These are phyloP conservation scores for Tanytarsus gracilentus DNA, from an alignment of 2,888 invertebrate genomes.

Conservation along the genomic window DNA sequence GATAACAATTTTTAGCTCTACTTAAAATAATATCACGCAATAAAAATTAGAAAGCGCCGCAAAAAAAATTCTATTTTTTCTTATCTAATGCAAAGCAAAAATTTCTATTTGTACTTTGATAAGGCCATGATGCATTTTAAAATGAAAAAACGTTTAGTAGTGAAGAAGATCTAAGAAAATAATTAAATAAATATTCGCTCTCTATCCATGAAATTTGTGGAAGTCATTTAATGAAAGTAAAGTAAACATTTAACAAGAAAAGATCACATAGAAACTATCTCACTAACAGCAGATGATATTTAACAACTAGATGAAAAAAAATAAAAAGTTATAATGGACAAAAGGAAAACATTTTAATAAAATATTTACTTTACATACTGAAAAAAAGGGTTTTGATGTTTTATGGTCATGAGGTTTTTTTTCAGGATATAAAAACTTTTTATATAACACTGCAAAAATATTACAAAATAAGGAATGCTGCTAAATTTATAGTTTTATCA, in stretches of 20 bases:
- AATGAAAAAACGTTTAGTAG: neutral
- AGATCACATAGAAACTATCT: neutral
- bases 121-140: constrained; percentile 2
- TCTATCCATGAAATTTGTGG: neutral
- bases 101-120: constrained; percentile 6
- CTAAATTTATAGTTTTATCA: too few species aligned
- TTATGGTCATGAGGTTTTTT: neutral
- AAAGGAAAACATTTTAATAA: constrained; percentile 7
- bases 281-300: neutral
- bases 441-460: neutral
- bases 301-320: neutral
- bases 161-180: neutral
- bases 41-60: neutral
- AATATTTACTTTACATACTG: constrained; percentile 3
- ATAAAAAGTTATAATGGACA: constrained; percentile 1
- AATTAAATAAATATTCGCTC: neutral
- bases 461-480: too few species aligned
- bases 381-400: neutral
- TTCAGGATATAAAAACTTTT: too few species aligned
- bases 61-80: constrained; percentile 7
- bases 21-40: constrained; percentile 1
- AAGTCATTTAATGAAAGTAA: neutral
- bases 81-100: constrained; percentile 4
- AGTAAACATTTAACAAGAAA: neutral
- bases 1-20: neutral